Evolutionary conservation across 2,797 vertebrate species (phyloP), one percentile per base, ranked within the genome.

Genomic region (Parotocinclus haroldoi): DNA sequence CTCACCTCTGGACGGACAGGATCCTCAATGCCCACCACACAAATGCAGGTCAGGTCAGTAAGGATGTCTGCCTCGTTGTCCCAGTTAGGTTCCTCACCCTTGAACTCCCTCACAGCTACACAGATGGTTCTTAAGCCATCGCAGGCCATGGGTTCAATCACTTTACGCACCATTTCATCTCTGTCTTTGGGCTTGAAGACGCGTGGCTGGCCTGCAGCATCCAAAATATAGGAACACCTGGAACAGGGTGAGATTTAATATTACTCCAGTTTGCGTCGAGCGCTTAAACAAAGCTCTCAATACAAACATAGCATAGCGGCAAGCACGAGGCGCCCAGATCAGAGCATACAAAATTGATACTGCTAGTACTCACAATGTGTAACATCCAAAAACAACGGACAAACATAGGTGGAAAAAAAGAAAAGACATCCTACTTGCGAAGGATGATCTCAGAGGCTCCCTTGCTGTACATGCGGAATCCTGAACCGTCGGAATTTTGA

Each of bases 401-500:
- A 45, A 16, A 12, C 9, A 51, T 1, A 52, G 55, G 49, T 27
- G 39, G 27, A 38, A 8, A 14, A 19, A 10, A 10, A 12, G 18
- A 19, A 11, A 9, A 57, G 10, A 37, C 49, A 57, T 16, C 11
- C 7, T 89, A 99, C 97, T 95, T 99, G 82, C 95, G 93, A 66
- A 99, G 85, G 72, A 99, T 61, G 73, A 99, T 98, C 87, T 99
- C 96, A 0, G 97, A 98, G 1, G 96, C 96, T 0, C 96, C 96
- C 74, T 99, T 99, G 93, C 96, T 99, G 92, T 96, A 98, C 95
- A 99, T 96, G 78, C 94, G 92, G 87, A 89, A 99, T 65, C 93
- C 79, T 3, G 73, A 76, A 0, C 92, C 91, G 0, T 81, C 81
- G 0, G 91, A 44, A 1, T 85, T 95, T 84, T 87, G 85, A 51